Percentiles rank a stretch among this genome's conserved stretches.
These are phyloP conservation scores for Orthosia gracilis DNA, from an alignment of 2,888 invertebrate species.

Conservation along the genomic window DNA sequence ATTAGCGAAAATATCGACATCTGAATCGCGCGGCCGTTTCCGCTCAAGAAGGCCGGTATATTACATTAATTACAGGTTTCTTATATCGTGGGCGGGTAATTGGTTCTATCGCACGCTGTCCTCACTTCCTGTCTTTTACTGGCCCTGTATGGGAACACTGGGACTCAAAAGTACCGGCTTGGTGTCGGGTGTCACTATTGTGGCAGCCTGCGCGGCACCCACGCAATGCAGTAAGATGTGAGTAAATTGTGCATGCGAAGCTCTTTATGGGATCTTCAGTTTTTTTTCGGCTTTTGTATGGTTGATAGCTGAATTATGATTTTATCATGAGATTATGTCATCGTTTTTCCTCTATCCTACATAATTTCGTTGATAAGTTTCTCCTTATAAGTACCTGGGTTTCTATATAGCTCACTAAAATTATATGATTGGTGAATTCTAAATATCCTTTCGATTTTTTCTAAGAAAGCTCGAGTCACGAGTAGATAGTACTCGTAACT, in stretches of 20 bases:
- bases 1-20: constrained; percentile 66
- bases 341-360: constrained; percentile 4
- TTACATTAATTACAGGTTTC: constrained; percentile 90
- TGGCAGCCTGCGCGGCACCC: constrained; percentile 84
- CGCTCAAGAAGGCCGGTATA: constrained; percentile 81
- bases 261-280: constrained; percentile 32
- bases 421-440: background rate
- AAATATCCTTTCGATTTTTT: background rate
- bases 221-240: constrained; percentile 68
- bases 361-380: background rate
- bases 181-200: constrained; percentile 86
- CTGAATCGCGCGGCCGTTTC: constrained; percentile 75
- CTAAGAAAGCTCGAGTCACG: background rate
- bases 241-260: constrained; percentile 67
- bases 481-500: too few species aligned
- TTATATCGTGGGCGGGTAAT: constrained; percentile 89
- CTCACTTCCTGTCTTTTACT: constrained; percentile 89
- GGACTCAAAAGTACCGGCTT: constrained; percentile 81
- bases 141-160: constrained; percentile 73
- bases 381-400: background rate
- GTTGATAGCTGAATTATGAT: constrained; percentile 45
- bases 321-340: constrained; percentile 13
- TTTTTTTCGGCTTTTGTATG: constrained; percentile 35
- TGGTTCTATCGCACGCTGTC: constrained; percentile 88
- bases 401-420: too few species aligned